Base-by-base conservation (phyloP, 64 coral and sea anemone species). In the Montipora foliosa region DNA sequence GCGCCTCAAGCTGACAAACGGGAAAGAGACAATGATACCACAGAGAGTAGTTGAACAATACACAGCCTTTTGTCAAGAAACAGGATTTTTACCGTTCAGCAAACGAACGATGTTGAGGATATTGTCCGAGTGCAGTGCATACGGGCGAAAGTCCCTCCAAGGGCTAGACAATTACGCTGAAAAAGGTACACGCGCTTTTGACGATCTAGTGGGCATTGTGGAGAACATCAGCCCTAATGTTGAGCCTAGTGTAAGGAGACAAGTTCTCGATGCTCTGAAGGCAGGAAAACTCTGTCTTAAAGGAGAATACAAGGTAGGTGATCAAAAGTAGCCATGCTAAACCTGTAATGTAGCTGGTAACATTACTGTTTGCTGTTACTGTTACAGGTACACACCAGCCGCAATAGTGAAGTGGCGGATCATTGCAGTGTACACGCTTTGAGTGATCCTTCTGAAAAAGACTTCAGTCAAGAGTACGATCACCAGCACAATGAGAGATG, bases 71-170 rank as follows among this genome's bases (percentile, higher is more conserved):
- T 22, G 22, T 22, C 22, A 22, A 22, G 22, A 22, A 22, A 22
- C 22, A 22, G 22, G 22, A 22, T 22, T 22, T 22, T 22, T 22
- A 22, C 0, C 22, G 22, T 22, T 22, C 22, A 22, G 22, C 22
- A 22, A 66, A 87, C 59, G 83, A 22, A 87, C 83, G 62, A 87
- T 71, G 83, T 22, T 87, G 83, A 87, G 83, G 70, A 25, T 87
- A 87, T 44, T 87, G 83, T 87, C 83, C 44, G 58, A 87, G 66
- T 87, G 83, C 83, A 83, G 29, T 29, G 29, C 29, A 29, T 29
- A 0, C 29, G 29, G 1, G 29, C 29, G 29, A 29, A 29, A 0
- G 29, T 29, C 29, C 29, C 29, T 29, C 29, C 29, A 29, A 29
- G 29, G 29, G 29, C 29, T 29, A 29, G 29, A 29, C 29, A 29